These are phyloP conservation scores for Motacilla alba DNA, from an alignment of 2,113 vertebrate species.

Conservation along the genomic window DNA sequence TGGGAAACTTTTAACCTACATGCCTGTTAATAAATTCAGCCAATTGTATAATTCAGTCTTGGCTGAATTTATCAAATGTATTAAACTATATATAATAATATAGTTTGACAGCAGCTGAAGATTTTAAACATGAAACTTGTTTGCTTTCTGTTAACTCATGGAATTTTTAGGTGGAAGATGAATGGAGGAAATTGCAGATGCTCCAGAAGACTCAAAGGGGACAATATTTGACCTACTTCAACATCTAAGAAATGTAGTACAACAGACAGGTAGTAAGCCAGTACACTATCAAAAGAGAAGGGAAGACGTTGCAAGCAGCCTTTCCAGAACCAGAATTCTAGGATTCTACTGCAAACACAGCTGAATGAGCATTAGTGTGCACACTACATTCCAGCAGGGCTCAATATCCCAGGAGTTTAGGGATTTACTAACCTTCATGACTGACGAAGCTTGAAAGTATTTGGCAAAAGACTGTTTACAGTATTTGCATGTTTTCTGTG, in stretches of 20 bases:
- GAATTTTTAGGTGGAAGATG: not conserved
- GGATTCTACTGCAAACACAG: not conserved
- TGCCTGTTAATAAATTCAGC: not conserved
- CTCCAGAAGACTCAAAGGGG: not conserved
- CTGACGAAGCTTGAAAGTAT: slow-evolving; percentile 19
- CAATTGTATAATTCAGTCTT: not conserved
- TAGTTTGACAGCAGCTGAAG: not conserved
- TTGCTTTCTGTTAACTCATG: not conserved
- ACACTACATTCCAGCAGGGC: slow-evolving; percentile 18
- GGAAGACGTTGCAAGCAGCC: not conserved
- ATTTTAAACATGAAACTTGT: not conserved
- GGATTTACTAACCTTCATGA: slow-evolving; percentile 58
- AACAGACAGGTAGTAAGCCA: not conserved
- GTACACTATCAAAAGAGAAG: not conserved
- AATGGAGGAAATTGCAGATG: not conserved
- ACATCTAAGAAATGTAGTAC: not conserved
- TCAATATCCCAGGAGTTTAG: slow-evolving; percentile 43
- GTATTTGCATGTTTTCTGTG: slow-evolving; percentile 49
- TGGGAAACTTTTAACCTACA: not conserved
- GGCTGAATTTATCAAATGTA: no score
- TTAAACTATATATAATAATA: no score
- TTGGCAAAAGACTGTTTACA: slow-evolving; percentile 40
- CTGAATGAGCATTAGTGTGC: not conserved
- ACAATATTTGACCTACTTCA: not conserved
- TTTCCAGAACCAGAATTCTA: slow-evolving; percentile 18